Evolutionary conservation across 1,140 invertebrate genomes (phyloP).

Genomic region (Pinna nobilis): DNA sequence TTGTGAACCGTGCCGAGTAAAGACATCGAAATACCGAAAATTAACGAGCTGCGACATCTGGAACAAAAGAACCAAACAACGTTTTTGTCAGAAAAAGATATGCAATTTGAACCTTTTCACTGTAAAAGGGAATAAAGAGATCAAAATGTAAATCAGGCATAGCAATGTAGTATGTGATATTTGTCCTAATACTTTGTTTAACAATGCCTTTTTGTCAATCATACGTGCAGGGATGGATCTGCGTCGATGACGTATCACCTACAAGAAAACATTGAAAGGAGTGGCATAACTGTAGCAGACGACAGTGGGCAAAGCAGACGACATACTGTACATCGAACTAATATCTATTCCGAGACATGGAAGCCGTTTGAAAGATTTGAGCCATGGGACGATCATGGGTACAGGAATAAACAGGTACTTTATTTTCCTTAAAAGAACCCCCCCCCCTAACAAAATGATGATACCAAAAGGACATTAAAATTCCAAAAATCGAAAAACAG

Average conservation of each 20-base stretch:
- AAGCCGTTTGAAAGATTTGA: conserved; percentile 62
- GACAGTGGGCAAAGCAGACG: conserved; percentile 20
- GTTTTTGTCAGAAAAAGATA: neutral
- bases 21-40: too few species aligned
- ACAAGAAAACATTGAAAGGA: conserved; percentile 46
- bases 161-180: neutral
- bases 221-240: conserved; percentile 79
- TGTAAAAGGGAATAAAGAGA: neutral
- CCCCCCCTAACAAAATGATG: too few species aligned
- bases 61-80: too few species aligned
- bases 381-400: conserved; percentile 72
- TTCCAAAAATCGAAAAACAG: too few species aligned
- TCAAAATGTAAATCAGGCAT: neutral
- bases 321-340: conserved; percentile 39
- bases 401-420: conserved; percentile 74
- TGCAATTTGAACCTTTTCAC: neutral
- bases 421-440: neutral
- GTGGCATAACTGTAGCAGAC: conserved; percentile 21
- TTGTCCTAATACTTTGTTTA: too few species aligned
- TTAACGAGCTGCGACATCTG: too few species aligned
- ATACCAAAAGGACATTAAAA: too few species aligned
- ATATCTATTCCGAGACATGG: conserved; percentile 67
- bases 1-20: too few species aligned
- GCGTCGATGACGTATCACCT: conserved; percentile 78
- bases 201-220: too few species aligned